Percentiles rank a stretch among this genome's conserved stretches.
phyloP scores from a whole-genome alignment of 2,888 invertebrate genomes.

The Lottia gigantea region DNA sequence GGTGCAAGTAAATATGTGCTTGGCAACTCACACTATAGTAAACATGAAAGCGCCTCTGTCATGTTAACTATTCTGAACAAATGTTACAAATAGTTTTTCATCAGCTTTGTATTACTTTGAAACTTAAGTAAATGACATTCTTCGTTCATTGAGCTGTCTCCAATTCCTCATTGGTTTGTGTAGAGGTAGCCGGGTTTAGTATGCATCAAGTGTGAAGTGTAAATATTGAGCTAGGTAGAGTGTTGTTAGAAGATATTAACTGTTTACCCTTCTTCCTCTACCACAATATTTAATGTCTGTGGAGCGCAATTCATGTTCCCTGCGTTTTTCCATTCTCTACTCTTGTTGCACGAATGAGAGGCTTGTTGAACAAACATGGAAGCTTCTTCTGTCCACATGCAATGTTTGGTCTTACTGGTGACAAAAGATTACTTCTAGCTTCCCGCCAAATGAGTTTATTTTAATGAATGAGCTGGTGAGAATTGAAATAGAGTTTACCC shows the following conservation, averaged over 20 bases:
- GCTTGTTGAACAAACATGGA: constrained; percentile 19
- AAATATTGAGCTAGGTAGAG: constrained; percentile 28
- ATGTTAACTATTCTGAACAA: constrained; percentile 6
- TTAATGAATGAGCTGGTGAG: constrained; percentile 19
- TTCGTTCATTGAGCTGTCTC: constrained; percentile 10
- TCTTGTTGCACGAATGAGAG: constrained; percentile 15
- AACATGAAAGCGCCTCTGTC: constrained; percentile 11
- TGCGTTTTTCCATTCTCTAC: constrained; percentile 20
- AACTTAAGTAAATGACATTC: background rate
- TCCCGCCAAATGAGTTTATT: constrained; percentile 30
- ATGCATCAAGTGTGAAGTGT: constrained; percentile 31
- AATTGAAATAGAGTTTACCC: too few relatives aligned
- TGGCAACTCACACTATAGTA: background rate
- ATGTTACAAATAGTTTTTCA: constrained; percentile 10
- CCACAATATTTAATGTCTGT: constrained; percentile 26
- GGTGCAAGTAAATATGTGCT: constrained; percentile 8
- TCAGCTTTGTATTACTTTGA: constrained; percentile 9
- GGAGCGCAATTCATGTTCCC: constrained; percentile 16
- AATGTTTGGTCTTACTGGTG: constrained; percentile 23
- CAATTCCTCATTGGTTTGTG: constrained; percentile 9
- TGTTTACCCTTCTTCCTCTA: constrained; percentile 28
- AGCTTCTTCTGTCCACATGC: constrained; percentile 21
- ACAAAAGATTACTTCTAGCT: constrained; percentile 33
- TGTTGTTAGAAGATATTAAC: constrained; percentile 37
- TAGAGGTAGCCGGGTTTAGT: constrained; percentile 16